Conservation (phyloP, 2,113 vertebrate genomes). For the Polypterus senegalus region DNA sequence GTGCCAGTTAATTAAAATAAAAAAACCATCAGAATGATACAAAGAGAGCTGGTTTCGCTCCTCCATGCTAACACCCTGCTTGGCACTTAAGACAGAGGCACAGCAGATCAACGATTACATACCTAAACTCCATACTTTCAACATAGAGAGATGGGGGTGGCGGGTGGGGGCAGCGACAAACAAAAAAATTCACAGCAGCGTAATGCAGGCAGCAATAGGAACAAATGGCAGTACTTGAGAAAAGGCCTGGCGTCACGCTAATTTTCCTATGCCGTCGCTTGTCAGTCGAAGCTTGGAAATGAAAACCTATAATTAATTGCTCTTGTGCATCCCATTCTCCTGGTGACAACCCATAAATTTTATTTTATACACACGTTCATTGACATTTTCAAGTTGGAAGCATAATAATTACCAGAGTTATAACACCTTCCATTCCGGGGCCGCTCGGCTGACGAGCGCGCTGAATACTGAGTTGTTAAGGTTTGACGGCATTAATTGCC, state of each 20-base stretch:
- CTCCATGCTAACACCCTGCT: too few relatives aligned
- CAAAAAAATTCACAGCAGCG: neutral
- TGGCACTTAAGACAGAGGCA: too few relatives aligned
- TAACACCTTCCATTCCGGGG: constrained; percentile 34
- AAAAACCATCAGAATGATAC: too few relatives aligned
- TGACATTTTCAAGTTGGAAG: constrained; percentile 56
- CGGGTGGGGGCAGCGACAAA: too few relatives aligned
- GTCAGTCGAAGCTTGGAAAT: constrained; percentile 52
- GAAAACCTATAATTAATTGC: constrained; percentile 68
- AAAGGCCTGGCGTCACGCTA: constrained; percentile 39
- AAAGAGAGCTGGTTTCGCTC: too few relatives aligned
- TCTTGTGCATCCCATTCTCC: constrained; percentile 58
- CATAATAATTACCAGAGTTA: constrained; percentile 64
- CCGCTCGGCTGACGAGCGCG: constrained; percentile 23
- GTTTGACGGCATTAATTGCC: constrained; percentile 71
- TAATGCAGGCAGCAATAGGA: neutral
- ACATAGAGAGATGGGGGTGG: too few relatives aligned
- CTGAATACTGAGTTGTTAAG: constrained; percentile 60
- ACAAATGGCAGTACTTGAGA: constrained; percentile 20
- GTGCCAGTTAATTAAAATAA: too few relatives aligned
- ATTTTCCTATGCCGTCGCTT: constrained; percentile 33
- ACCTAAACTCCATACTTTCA: too few relatives aligned
- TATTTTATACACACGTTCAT: constrained; percentile 64
- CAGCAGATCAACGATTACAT: too few relatives aligned
- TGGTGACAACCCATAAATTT: constrained; percentile 53